Evolutionary conservation across 2,888 invertebrate genomes (phyloP), one percentile per base, ranked within the genome.

Genomic region (Leucoma salicis): DNA sequence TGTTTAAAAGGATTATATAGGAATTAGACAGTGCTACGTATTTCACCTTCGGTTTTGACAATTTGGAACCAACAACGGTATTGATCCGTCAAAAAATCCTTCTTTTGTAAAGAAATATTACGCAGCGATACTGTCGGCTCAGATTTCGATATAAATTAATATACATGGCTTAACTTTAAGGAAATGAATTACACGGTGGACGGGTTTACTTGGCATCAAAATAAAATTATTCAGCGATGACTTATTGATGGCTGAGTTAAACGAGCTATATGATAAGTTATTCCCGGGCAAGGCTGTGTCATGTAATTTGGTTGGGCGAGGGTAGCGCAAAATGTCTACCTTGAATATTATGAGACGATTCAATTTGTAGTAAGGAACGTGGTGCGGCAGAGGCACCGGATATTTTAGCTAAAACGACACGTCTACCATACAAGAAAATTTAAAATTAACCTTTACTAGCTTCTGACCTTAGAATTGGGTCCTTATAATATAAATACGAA

Each of bases 261-360:
- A 74, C 70, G 71, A 74, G 69, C 63, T 68, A 66, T 67, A 70
- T 71, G 74, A 72, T 73, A 72, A 73, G 66, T 73, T 66, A 66
- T 71, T 67, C 71, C 63, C 62, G 60, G 57, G 63, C 57, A 66
- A 50, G 62, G 68, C 60, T 64, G 65, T 53, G 3, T 5, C 8
- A 1, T 21, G 65, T 62, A 67, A 62, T 60, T 64, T 68, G 66
- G 70, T 73, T 68, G 47, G 46, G 59, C 47, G 61, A 57, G 63
- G 62, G 66, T 58, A 65, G 58, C 62, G 59, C 62, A 58, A 63
- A 71, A 70, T 70, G 65, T 70, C 63, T 64, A 63, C 66, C 68
- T 70, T 69, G 71, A 71, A 72, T 74, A 72, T 74, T 62, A 70
- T 67, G 66, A 58, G 62, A 57, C 66, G 65, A 73, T 74, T 74